Evolutionary conservation across 2,888 invertebrate species (phyloP), one percentile per base, ranked within the genome.

Genomic region (Zeuzera pyrina): DNA sequence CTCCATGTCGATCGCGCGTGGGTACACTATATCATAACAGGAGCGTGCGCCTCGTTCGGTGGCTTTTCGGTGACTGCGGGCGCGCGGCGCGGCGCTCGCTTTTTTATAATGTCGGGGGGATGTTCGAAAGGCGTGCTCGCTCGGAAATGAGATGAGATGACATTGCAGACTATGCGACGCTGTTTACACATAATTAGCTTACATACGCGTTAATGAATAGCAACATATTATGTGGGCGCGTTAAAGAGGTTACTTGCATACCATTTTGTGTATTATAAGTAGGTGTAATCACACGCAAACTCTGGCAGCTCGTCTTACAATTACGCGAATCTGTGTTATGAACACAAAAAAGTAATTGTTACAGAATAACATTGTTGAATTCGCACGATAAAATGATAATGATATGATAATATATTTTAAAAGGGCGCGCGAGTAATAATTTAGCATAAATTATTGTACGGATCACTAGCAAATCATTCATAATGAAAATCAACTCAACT

Each of bases 21-120:
- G 54, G 55, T 52, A 51, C 52, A 59, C 62, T 71, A 64, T 65
- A 55, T 61, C 73, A 72, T 74, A 58, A 70, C 67, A 65, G 52
- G 59, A 52, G 61, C 69, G 74, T 63, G 72, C 59, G 69, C 52
- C 54, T 68, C 69, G 66, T 67, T 69, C 70, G 64, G 59, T 65
- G 58, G 63, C 72, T 63, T 64, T 69, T 52, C 47, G 57, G 57
- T 49, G 61, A 81, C 79, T 83, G 83, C 73, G 67, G 57, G 69
- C 84, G 84, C 83, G 83, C 79, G 77, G 63, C 69, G 55, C 35
- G 16, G 12, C 15, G 39, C 19, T 43, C 48, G 45, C 54, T 54
- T 67, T 81, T 79, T 73, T 81, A 81, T 81, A 73, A 78, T 61
- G 58, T 78, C 73, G 78, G 65, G 56, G 69, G 67, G 76, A 76